A percentile compares a stretch with the other conserved stretches of the same genome.
Evolutionary conservation across 1,140 invertebrate species (phyloP).

Genomic region (Stenopsyche tienmushanensis): DNA sequence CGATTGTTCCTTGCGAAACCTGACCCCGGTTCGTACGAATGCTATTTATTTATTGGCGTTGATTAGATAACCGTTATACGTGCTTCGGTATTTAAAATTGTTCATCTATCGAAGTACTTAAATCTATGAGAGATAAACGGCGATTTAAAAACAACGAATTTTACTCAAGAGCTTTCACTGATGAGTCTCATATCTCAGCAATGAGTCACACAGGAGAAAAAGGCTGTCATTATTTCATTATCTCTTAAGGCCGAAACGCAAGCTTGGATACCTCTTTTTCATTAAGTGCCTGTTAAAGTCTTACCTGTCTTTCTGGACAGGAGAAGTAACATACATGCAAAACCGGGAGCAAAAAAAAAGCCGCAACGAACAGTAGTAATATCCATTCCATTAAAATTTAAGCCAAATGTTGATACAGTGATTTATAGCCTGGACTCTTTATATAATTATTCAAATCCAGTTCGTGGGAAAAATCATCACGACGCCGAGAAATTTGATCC

Average conservation of each 20-base stretch:
- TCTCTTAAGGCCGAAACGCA: conserved; percentile 10
- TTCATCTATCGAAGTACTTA: background rate
- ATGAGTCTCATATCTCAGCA: conserved; percentile 3
- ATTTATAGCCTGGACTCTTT: too few relatives aligned
- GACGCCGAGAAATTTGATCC: too few relatives aligned
- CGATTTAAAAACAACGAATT: conserved; percentile 20
- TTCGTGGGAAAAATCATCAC: too few relatives aligned
- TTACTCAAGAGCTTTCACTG: conserved; percentile 20
- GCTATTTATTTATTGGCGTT: too few relatives aligned
- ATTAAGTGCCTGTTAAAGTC: conserved; percentile 3
- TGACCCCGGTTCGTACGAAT: too few relatives aligned
- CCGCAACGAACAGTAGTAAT: background rate
- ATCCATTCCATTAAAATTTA: too few relatives aligned
- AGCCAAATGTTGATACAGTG: too few relatives aligned
- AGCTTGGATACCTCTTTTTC: conserved; percentile 15
- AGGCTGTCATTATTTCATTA: conserved; percentile 32
- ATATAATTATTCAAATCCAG: too few relatives aligned
- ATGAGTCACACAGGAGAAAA: conserved; percentile 17
- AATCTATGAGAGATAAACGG: too few relatives aligned
- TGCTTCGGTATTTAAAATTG: too few relatives aligned
- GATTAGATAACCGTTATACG: too few relatives aligned
- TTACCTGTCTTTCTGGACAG: background rate
- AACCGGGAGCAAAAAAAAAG: background rate
- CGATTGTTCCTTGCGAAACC: too few relatives aligned
- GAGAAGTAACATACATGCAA: background rate